Evolutionary conservation across 2,888 invertebrate genomes (phyloP), one percentile per base, ranked within the genome.

Genomic region (Tillus elongatus): DNA sequence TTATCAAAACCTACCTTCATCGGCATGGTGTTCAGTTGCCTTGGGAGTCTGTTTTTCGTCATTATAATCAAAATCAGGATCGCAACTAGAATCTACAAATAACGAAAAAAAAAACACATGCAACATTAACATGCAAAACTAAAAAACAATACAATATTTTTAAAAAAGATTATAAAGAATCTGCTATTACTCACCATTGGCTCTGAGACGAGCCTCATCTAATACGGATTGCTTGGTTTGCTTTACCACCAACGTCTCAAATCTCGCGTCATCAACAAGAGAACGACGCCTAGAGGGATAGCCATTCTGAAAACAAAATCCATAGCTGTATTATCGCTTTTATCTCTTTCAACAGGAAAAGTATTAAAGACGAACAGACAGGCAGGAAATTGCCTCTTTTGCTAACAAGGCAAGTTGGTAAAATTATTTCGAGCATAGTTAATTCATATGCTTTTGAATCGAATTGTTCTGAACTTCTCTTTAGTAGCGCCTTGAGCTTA

Each of bases 231-330:
- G 87, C 68, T 91, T 90, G 63, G 85, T 89, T 73, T 92, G 91
- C 69, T 90, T 90, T 60, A 95, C 93, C 55, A 95, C 89, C 60
- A 90, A 74, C 44, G 89, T 91, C 68, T 97, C 97, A 68, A 97
- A 96, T 56, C 92, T 84, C 52, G 97, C 96, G 69, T 97, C 96
- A 59, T 93, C 96, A 36, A 97, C 96, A 46, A 97, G 78, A 47
- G 95, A 95, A 58, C 95, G 84, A 56, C 92, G 82, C 58, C 93
- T 81, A 45, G 93, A 89, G 53, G 92, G 90, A 66, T 95, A 95
- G 46, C 95, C 96, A 73, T 96, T 93, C 95, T 96, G 74, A 27
- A 79, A 78, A 58, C 50, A 42, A 40, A 9, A 12, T 30, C 9
- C 9, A 8, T 19, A 19, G 9, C 9, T 19, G 6, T 19, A 29